Conservation (phyloP, 2,888 invertebrate genomes). For the Chloroclystis v-ata region DNA sequence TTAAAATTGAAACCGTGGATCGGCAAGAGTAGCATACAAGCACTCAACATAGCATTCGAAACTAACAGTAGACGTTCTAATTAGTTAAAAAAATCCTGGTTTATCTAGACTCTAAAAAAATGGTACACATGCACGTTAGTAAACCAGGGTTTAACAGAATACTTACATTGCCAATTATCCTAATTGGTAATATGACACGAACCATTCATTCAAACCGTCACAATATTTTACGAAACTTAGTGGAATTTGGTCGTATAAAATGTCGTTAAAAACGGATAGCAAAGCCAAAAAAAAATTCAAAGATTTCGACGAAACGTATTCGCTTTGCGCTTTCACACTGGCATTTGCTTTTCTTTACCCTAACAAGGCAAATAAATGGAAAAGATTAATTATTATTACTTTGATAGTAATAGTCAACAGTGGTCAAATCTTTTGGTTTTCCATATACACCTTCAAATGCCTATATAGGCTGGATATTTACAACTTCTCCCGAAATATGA, state of each 20-base stretch:
- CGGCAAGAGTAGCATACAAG: too few species aligned
- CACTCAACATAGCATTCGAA: too few species aligned
- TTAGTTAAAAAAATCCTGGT: background rate
- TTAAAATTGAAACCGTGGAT: too few species aligned
- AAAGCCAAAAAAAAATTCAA: background rate
- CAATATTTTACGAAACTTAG: background rate
- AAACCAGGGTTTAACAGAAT: too few species aligned
- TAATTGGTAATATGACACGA: too few species aligned
- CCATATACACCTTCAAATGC: background rate
- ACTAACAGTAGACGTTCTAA: too few species aligned
- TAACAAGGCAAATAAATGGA: background rate
- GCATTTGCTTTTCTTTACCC: constrained; percentile 1
- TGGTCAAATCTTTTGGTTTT: background rate
- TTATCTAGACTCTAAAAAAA: background rate
- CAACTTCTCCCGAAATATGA: background rate
- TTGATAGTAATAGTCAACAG: background rate
- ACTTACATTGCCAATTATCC: too few species aligned
- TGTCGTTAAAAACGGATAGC: background rate
- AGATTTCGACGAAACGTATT: background rate
- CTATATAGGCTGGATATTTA: background rate
- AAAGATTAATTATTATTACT: background rate
- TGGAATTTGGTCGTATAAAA: background rate
- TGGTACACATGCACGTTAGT: background rate
- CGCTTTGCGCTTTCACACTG: background rate
- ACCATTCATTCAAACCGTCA: background rate